Evolutionary conservation across 1,140 invertebrate species (phyloP).

Genomic region (Papilio glaucus): DNA sequence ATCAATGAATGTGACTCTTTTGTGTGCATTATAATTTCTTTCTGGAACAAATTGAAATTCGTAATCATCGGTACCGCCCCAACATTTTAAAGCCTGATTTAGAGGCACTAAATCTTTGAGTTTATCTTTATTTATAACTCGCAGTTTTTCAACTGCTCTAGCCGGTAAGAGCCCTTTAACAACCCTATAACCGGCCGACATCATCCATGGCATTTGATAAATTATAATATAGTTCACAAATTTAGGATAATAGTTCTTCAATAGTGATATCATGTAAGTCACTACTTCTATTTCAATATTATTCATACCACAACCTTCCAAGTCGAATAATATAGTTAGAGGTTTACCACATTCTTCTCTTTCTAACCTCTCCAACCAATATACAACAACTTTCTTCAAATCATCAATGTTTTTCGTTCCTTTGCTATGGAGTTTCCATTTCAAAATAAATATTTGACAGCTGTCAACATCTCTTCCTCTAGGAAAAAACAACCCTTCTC

Average conservation of each 20-base stretch:
- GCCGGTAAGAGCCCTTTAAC: conserved; percentile 53
- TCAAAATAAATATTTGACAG: conserved; percentile 59
- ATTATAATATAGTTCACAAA: conserved; percentile 60
- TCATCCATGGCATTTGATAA: conserved; percentile 57
- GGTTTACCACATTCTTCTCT: conserved; percentile 58
- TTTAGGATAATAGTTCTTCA: conserved; percentile 60
- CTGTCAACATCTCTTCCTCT: conserved; percentile 60
- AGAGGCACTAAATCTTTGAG: conserved; percentile 53
- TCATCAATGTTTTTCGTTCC: conserved; percentile 51
- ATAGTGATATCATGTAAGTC: conserved; percentile 52
- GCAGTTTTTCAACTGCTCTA: conserved; percentile 47
- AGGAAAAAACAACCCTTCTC: conserved; percentile 56
- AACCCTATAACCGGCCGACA: conserved; percentile 55
- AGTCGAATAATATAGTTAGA: conserved; percentile 60
- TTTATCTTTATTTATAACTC: conserved; percentile 53
- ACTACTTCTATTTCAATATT: conserved; percentile 57
- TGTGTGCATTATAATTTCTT: conserved; percentile 36
- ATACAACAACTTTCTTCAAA: conserved; percentile 56
- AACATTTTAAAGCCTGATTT: conserved; percentile 55
- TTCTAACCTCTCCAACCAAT: conserved; percentile 61
- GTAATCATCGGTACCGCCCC: conserved; percentile 60
- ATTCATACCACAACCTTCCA: conserved; percentile 53
- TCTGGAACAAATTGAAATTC: conserved; percentile 53
- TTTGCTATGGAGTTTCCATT: conserved; percentile 54
- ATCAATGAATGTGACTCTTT: conserved; percentile 39